Percentiles rank a stretch among this genome's conserved stretches.
Evolutionary conservation across 2,888 invertebrate genomes (phyloP).

Genomic region (Drosophila monieri): DNA sequence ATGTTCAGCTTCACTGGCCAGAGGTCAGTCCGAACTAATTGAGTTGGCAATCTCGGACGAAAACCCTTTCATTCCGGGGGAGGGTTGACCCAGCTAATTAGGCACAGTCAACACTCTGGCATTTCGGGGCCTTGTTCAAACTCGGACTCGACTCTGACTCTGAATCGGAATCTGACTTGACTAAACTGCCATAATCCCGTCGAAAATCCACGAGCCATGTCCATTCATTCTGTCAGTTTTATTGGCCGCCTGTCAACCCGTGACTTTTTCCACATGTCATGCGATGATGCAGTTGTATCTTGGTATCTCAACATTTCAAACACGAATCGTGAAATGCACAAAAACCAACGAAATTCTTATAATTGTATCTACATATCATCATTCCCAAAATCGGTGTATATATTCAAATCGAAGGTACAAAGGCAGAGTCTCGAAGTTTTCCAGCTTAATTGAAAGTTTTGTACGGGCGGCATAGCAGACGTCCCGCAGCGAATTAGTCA

Average conservation of each 20-base stretch:
- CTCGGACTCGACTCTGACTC: not conserved
- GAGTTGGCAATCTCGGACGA: conserved; percentile 49
- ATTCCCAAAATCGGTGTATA: not conserved
- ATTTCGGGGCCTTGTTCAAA: conserved; percentile 4
- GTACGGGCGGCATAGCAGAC: conserved; percentile 50
- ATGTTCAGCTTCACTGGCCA: conserved; percentile 33
- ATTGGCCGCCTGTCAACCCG: conserved; percentile 75
- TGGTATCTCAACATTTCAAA: conserved; percentile 39
- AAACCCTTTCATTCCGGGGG: conserved; percentile 45
- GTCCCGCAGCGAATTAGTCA: conserved; percentile 83
- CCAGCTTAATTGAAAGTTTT: conserved; percentile 74
- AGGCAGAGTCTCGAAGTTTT: conserved; percentile 40
- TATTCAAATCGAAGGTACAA: conserved; percentile 21
- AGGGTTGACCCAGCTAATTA: conserved; percentile 45
- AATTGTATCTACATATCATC: conserved; percentile 37
- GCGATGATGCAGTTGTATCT: conserved; percentile 68
- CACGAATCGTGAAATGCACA: conserved; percentile 70
- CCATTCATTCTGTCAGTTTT: conserved; percentile 82
- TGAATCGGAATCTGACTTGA: conserved; percentile 77
- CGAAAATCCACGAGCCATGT: conserved; percentile 71
- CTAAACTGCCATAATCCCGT: conserved; percentile 82
- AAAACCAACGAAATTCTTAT: conserved; percentile 42
- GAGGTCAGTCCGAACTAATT: conserved; percentile 67
- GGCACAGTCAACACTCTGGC: conserved; percentile 46
- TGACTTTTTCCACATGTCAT: conserved; percentile 76